Percentiles rank a stretch among this genome's conserved stretches.
Evolutionary conservation across 2,888 invertebrate genomes (phyloP).

Genomic region (Plagodis pulveraria): DNA sequence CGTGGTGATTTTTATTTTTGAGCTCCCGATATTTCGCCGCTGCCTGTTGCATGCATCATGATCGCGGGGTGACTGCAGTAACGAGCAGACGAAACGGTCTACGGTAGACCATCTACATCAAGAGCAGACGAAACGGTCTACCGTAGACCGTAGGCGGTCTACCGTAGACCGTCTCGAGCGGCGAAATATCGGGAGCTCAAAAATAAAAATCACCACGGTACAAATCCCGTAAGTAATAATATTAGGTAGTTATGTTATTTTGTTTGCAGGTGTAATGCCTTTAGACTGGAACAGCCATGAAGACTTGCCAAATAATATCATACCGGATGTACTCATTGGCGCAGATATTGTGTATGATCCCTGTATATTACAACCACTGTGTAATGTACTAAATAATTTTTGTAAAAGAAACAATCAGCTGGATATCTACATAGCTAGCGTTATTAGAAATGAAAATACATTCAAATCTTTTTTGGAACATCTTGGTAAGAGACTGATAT

Average conservation of each 20-base stretch:
- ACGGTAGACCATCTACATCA: too few species aligned
- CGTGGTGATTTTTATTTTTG: too few species aligned
- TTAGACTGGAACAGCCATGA: slow-evolving; percentile 68
- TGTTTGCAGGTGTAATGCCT: slow-evolving; percentile 57
- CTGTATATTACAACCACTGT: slow-evolving; percentile 60
- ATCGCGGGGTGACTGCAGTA: too few species aligned
- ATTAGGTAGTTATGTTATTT: neutral
- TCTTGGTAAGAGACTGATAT: slow-evolving; percentile 72
- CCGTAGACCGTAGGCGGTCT: too few species aligned
- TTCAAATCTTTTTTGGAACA: slow-evolving; percentile 81
- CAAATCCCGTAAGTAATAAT: too few species aligned
- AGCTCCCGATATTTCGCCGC: too few species aligned
- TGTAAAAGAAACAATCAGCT: slow-evolving; percentile 56
- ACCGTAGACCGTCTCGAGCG: too few species aligned
- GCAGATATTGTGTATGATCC: slow-evolving; percentile 79
- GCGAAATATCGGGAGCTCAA: too few species aligned
- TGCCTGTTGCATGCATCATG: too few species aligned
- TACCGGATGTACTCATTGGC: slow-evolving; percentile 72
- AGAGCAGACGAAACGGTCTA: too few species aligned
- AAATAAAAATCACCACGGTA: too few species aligned
- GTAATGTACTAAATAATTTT: slow-evolving; percentile 58
- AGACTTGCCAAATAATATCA: slow-evolving; percentile 43
- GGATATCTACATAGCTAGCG: slow-evolving; percentile 66
- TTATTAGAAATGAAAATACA: slow-evolving; percentile 87
- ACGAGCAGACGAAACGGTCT: too few species aligned